Evolutionary conservation across 2,888 invertebrate species (phyloP), one percentile per base, ranked within the genome.

Genomic region (Omphaloscelis lunosa): DNA sequence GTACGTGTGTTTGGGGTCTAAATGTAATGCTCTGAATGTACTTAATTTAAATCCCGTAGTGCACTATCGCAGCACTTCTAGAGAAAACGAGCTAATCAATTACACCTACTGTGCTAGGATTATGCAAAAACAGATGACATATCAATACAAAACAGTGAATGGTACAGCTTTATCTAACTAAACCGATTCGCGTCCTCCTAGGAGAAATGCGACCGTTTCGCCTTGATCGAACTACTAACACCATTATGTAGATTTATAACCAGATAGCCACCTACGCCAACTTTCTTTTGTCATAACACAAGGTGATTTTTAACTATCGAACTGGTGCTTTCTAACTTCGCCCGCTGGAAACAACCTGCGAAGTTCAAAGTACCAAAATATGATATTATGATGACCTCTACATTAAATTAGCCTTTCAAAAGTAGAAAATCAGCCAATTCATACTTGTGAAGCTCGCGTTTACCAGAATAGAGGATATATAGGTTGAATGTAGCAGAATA

Each of bases 241-340:
- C 53, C 20, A 65, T n/a, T 59, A 51, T 69, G 45, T 74, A 51
- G 45, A 41, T 4, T 68, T 79, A 58, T 79, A 39, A 61, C 15
- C 8, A 27, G 29, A 66, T 20, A 51, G 8, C 58, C 29, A 29
- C 1, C 59, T 29, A 58, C 17, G 45, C 7, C 20, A 15, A 66
- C 29, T 27, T 41, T 29, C 5, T 56, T 39, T 63, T 56, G 12
- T 77, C 9, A 62, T 11, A 20, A 67, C 20, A 53, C 7, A 53
- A 29, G 5, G 1, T 41, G 41, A 17, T 48, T 34, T 29, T 34
- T 23, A 9, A 53, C 9, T 53, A 11, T 11, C 3, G 23, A 23
- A 23, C 58, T 58, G n/a, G 53, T 53, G 15, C 6, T 27, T 58
- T 27, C 12, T 56, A 27, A 56, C 12, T 56, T 56, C n/a, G n/a